Evolutionary conservation across 2,113 vertebrate species (phyloP).

Genomic region (Pogona vitticeps): DNA sequence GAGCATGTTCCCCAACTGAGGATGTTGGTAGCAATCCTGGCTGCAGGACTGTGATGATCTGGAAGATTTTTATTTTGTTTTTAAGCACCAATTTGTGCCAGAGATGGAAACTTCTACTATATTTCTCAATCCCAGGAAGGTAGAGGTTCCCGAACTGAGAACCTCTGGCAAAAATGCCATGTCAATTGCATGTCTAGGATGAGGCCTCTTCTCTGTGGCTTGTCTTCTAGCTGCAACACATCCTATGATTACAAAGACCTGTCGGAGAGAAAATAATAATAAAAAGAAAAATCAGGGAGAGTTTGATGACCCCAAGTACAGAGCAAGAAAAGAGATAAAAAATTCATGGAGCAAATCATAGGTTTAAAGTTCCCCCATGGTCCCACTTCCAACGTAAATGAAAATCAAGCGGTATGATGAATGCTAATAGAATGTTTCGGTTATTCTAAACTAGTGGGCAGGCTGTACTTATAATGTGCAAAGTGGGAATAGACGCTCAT

Average conservation of each 20-base stretch:
- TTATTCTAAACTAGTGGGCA: slow-evolving; percentile 14
- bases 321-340: slow-evolving; percentile 60
- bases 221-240: background rate
- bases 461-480: background rate
- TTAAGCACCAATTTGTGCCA: background rate
- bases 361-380: slow-evolving; percentile 49
- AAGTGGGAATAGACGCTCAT: background rate
- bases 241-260: slow-evolving; percentile 23
- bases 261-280: slow-evolving; percentile 18
- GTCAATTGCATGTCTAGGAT: background rate
- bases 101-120: background rate
- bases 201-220: background rate
- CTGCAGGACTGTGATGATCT: background rate
- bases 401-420: slow-evolving; percentile 29
- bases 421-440: background rate
- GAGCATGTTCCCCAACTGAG: slow-evolving; percentile 15
- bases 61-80: too few species aligned
- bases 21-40: slow-evolving; percentile 13
- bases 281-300: slow-evolving; percentile 13
- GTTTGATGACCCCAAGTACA: slow-evolving; percentile 43
- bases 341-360: slow-evolving; percentile 58
- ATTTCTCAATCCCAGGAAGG: background rate
- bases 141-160: background rate
- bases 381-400: slow-evolving; percentile 11
- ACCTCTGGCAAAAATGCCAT: background rate